Conservation (phyloP, 2,888 invertebrate genomes). For the Spodoptera picta region DNA sequence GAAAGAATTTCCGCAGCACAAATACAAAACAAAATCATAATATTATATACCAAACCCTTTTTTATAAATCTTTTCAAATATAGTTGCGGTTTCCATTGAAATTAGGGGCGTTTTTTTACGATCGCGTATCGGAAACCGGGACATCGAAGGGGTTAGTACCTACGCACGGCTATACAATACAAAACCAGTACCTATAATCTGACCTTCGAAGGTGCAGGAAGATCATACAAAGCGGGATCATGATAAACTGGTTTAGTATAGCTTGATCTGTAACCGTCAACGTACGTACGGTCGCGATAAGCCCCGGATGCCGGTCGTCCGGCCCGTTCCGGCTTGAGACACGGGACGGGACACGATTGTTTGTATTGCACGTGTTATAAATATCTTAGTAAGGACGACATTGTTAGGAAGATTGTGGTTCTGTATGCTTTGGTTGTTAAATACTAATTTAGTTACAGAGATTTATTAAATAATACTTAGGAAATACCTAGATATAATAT, state of each 20-base stretch:
- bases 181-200: too few species aligned
- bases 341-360: conserved; percentile 34
- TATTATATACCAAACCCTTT: conserved; percentile 24
- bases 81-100: conserved; percentile 32
- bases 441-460: too few species aligned
- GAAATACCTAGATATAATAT: too few species aligned
- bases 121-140: conserved; percentile 44
- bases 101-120: conserved; percentile 43
- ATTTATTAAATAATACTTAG: too few species aligned
- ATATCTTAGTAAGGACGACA: conserved; percentile 32
- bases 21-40: conserved; percentile 24
- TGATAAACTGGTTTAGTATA: too few species aligned
- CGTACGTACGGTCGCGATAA: conserved; percentile 24
- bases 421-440: conserved; percentile 3
- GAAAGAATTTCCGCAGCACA: neutral
- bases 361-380: conserved; percentile 45
- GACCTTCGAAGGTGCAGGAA: too few species aligned
- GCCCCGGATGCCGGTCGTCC: conserved; percentile 43
- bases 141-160: conserved; percentile 38
- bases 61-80: conserved; percentile 37
- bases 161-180: too few species aligned
- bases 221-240: too few species aligned
- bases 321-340: conserved; percentile 18
- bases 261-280: too few species aligned
- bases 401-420: conserved; percentile 3